Conservation (phyloP, 2,113 vertebrate genomes). For the Drymodes brunneopygia region DNA sequence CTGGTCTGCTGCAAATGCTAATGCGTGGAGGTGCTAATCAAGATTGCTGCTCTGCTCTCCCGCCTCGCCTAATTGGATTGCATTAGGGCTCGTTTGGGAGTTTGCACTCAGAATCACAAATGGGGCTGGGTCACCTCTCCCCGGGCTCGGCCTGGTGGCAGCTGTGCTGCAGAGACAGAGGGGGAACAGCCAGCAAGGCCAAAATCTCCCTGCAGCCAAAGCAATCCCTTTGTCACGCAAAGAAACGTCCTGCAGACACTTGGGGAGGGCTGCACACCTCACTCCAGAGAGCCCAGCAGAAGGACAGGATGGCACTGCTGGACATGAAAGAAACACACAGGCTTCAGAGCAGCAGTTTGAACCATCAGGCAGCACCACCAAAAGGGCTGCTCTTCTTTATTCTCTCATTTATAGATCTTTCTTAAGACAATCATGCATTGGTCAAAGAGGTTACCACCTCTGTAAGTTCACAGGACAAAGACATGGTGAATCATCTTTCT, state of each 20-base stretch:
- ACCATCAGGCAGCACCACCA: no score
- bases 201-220: neutral
- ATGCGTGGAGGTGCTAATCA: conserved; percentile 36
- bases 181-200: neutral
- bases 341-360: no score
- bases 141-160: neutral
- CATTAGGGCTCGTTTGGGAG: neutral
- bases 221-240: neutral
- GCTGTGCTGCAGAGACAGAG: neutral
- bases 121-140: neutral
- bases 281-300: neutral
- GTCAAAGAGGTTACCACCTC: no score
- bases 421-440: no score
- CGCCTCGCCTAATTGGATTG: conserved; percentile 16
- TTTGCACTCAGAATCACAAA: neutral
- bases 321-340: no score
- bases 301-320: no score
- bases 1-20: conserved; percentile 50
- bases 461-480: no score
- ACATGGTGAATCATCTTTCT: no score
- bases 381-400: no score
- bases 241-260: neutral
- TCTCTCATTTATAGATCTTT: no score
- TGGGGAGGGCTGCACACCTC: neutral
- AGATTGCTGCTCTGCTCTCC: neutral